Evolutionary conservation across 2,888 invertebrate species (phyloP).

Genomic region (Heliothis peltigera): DNA sequence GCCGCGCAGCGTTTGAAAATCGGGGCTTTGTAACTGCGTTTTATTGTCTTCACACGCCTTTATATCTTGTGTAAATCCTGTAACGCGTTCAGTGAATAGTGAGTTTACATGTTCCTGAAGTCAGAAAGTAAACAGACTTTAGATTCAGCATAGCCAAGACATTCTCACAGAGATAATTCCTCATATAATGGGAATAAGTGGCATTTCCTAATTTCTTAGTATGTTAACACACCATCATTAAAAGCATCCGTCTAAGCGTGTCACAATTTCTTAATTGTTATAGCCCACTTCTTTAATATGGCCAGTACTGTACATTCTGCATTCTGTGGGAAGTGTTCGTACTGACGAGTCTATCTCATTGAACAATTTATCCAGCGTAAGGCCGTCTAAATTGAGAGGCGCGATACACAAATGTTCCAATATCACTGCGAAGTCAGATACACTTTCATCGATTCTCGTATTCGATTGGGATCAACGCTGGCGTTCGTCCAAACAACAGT

Average conservation of each 20-base stretch:
- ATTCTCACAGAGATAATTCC: background rate
- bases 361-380: slow-evolving; percentile 41
- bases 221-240: slow-evolving; percentile 13
- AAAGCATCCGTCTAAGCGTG: slow-evolving; percentile 36
- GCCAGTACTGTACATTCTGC: slow-evolving; percentile 24
- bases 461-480: slow-evolving; percentile 69
- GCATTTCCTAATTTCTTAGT: slow-evolving; percentile 33
- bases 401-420: slow-evolving; percentile 45
- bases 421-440: slow-evolving; percentile 55
- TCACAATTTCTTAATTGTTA: slow-evolving; percentile 35
- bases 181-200: slow-evolving; percentile 22
- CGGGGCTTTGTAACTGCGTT: slow-evolving; percentile 19
- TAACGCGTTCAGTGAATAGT: slow-evolving; percentile 1
- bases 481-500: slow-evolving; percentile 80
- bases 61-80: slow-evolving; percentile 6
- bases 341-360: slow-evolving; percentile 23
- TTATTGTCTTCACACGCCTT: slow-evolving; percentile 13
- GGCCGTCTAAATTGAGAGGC: slow-evolving; percentile 53
- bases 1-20: slow-evolving; percentile 12
- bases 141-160: background rate
- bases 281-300: slow-evolving; percentile 26
- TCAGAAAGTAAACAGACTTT: background rate
- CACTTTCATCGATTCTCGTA: slow-evolving; percentile 62
- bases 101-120: background rate
- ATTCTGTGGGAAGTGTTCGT: slow-evolving; percentile 11